Base-by-base conservation (phyloP, 2,113 vertebrate species). In the Zosterops pallidus region DNA sequence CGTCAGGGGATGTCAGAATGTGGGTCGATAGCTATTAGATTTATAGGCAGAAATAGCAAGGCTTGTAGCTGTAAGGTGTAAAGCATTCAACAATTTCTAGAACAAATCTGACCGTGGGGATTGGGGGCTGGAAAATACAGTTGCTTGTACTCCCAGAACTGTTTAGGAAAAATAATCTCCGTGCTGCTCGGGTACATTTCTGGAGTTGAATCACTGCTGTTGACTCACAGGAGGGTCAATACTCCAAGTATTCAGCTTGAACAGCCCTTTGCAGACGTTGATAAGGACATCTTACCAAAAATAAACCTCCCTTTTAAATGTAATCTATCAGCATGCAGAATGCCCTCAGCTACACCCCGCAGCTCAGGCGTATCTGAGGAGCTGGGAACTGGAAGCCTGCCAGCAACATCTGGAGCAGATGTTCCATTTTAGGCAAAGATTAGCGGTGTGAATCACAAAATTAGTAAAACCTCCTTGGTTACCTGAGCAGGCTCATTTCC, bases 341-440 rank as follows among this genome's bases (percentile, higher is more conserved):
- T 17, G 46, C 33, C 89, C 62, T 83, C 75, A 62, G 41, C 74
- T 46, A 39, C n/a, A 62, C 14, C 33, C 70, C 0, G 0, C 12
- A 6, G 94, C 44, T 49, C 69, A 29, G 83, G 65, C 1, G 0
- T 31, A 24, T 17, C 82, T 55, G 55, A 16, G 80, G 68, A 90
- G 68, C 64, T 37, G 47, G 52, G 70, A 53, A 7, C 52, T 49
- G 86, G 83, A 89, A 92, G 56, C 42, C 75, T 77, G 88, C 83
- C 88, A 92, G 85, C 69, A 92, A 94, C 95, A 96, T 71, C 96
- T 97, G 96, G 59, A 81, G 47, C 91, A 95, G 86, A 89, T 83
- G 87, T 83, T 90, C 53, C 63, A 28, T 69, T 92, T 95, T 89
- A 86, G 68, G 50, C 59, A 95, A 67, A 92, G 86, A 89, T 70